Evolutionary conservation across 1,140 invertebrate species (phyloP), one percentile per base, ranked within the genome.

Genomic region (Atta colombica): DNA sequence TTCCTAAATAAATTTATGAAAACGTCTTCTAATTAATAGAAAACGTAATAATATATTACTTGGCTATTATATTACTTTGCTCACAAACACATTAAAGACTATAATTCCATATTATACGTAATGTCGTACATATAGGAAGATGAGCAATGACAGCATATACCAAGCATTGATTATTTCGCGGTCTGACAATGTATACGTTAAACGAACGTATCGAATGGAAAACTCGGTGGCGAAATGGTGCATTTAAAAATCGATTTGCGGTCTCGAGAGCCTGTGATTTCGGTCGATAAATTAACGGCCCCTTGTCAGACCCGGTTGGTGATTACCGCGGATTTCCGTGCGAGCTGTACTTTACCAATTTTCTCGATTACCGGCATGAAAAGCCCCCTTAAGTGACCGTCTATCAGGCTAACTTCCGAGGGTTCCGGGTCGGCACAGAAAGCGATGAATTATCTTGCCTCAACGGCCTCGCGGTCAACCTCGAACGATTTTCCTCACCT

Each of bases 231-330:
- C 87, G 87, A 91, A 91, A 88, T 65, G 84, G 35, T 58, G 61
- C 85, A 77, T 89, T 91, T 89, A 91, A 91, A 91, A 91, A 86
- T 66, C 85, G 89, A 92, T 92, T 90, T 90, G 89, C 88, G 86
- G 90, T 45, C 51, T 21, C 39, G 66, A 86, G 88, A 61, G 69
- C 21, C 92, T 93, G 89, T 93, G 88, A 91, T 93, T 93, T 93
- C 80, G 77, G 88, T 86, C 91, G 91, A 92, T 92, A 93, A 93
- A 93, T 93, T 92, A 92, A 92, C 86, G 68, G 77, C 53, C 63
- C 74, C 65, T 80, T 86, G 77, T 84, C 89, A 85, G 72, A n/a
- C 31, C 14, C 71, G 61, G 45, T 31, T 28, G 85, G 84, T 88
- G 77, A 92, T 92, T 92, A 91, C 85, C 82, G 66, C 75, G 75